Percentiles rank a stretch among this genome's conserved stretches.
Conservation (phyloP, 1,140 invertebrate genomes). For the Samia ricini region DNA sequence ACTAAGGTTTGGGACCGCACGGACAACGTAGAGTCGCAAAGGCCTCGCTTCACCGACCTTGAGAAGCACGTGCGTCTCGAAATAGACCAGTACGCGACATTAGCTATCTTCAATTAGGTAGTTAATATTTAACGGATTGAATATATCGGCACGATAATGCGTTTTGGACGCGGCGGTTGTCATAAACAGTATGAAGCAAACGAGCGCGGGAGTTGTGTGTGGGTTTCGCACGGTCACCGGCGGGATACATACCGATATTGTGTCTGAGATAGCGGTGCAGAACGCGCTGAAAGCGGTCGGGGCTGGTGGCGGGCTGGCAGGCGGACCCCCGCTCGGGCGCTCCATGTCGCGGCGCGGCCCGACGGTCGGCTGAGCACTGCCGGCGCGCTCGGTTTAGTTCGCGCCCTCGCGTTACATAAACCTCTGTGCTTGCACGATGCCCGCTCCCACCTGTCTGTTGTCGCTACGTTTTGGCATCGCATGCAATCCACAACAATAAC, state of each 20-base stretch:
- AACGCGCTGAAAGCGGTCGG: constrained; percentile 68
- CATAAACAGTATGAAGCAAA: constrained; percentile 11
- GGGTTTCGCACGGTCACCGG: constrained; percentile 5
- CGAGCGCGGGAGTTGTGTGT: constrained; percentile 7
- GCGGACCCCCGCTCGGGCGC: constrained; percentile 52
- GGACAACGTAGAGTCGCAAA: constrained; percentile 15
- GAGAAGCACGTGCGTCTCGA: constrained; percentile 55
- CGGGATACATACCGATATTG: constrained; percentile 65
- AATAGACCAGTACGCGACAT: constrained; percentile 54
- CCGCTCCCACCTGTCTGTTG: constrained; percentile 68
- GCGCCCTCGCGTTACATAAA: constrained; percentile 42
- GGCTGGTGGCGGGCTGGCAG: constrained; percentile 44
- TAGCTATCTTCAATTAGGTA: constrained; percentile 38
- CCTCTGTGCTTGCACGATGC: constrained; percentile 39
- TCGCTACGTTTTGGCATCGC: constrained; percentile 65
- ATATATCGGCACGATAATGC: constrained; percentile 48
- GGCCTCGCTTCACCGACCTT: constrained; percentile 46
- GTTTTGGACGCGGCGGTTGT: constrained; percentile 22
- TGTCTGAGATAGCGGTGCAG: constrained; percentile 71
- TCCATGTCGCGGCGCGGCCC: constrained; percentile 60
- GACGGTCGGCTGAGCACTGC: constrained; percentile 53
- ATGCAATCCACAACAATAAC: constrained; percentile 67
- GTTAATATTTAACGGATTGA: constrained; percentile 37
- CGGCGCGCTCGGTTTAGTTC: constrained; percentile 26
- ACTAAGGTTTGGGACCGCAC: constrained; percentile 20